Evolutionary conservation across 2,888 invertebrate species (phyloP).

Genomic region (Amaurobius ferox): DNA sequence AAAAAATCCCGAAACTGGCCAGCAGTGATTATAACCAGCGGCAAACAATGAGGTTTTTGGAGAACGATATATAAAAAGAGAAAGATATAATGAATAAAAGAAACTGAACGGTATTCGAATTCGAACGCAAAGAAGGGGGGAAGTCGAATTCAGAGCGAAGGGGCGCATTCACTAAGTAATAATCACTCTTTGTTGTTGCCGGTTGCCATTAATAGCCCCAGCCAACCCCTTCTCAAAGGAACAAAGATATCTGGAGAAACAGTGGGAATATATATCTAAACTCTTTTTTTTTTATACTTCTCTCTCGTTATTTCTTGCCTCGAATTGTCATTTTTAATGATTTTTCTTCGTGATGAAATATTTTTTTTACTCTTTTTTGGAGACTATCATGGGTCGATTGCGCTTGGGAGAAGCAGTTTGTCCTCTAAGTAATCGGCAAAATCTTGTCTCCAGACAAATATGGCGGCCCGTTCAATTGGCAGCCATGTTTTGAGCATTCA

Average conservation of each 20-base stretch:
- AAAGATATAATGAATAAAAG: constrained; percentile 55
- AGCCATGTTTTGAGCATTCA: constrained; percentile 22
- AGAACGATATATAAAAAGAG: constrained; percentile 24
- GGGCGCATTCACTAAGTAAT: constrained; percentile 63
- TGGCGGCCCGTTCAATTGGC: constrained; percentile 34
- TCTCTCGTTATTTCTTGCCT: constrained; percentile 34
- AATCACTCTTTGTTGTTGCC: constrained; percentile 69
- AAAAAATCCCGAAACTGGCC: constrained; percentile 50
- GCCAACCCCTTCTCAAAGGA: constrained; percentile 25
- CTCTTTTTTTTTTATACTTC: constrained; percentile 29
- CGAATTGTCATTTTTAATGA: constrained; percentile 68
- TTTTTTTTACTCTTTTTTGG: constrained; percentile 26
- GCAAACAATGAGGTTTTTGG: constrained; percentile 65
- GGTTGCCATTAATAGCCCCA: constrained; percentile 70
- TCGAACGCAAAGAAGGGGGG: constrained; percentile 17
- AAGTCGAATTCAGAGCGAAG: constrained; percentile 46
- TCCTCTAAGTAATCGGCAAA: constrained; percentile 52
- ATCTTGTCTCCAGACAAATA: constrained; percentile 43
- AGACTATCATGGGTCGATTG: constrained; percentile 55
- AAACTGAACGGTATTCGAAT: constrained; percentile 24
- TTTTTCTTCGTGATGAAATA: constrained; percentile 65
- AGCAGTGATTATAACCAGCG: constrained; percentile 70
- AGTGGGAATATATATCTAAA: constrained; percentile 56
- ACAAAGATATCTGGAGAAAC: constrained; percentile 55
- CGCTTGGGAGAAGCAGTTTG: constrained; percentile 36